Conservation (phyloP, 92 coral and sea anemone species). For the Micromussa lordhowensis region DNA sequence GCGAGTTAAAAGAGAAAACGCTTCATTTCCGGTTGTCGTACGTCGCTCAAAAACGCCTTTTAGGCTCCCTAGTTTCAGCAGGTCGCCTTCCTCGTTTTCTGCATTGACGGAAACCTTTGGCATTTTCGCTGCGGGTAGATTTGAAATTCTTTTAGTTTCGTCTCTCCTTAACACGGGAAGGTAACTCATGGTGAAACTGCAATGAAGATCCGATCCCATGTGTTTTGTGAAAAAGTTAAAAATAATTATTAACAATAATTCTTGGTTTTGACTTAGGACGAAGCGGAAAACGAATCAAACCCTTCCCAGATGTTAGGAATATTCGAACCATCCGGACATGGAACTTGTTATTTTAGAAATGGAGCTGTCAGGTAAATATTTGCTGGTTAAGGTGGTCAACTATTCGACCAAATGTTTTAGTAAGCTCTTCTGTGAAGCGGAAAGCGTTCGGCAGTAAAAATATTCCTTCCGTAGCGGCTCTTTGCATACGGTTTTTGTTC, state of each 20-base stretch:
- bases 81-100: background rate
- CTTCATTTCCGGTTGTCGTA: too few species aligned
- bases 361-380: constrained; percentile 59
- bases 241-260: background rate
- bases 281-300: constrained; percentile 59
- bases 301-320: constrained; percentile 87
- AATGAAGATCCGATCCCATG: background rate
- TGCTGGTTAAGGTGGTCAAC: background rate
- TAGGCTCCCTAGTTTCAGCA: too few species aligned
- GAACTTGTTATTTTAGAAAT: constrained; percentile 86
- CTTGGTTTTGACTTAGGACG: constrained; percentile 52
- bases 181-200: too few species aligned
- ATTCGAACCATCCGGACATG: constrained; percentile 95
- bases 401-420: background rate
- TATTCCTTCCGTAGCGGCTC: background rate
- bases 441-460: background rate
- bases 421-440: background rate
- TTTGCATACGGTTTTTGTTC: too few species aligned
- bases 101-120: background rate
- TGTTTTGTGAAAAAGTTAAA: background rate
- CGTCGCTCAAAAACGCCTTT: too few species aligned
- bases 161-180: too few species aligned
- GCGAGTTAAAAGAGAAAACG: too few species aligned
- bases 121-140: background rate
- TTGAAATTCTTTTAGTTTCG: too few species aligned